Conservation (phyloP, 2,797 vertebrate genomes). For the Chiloscyllium punctatum region DNA sequence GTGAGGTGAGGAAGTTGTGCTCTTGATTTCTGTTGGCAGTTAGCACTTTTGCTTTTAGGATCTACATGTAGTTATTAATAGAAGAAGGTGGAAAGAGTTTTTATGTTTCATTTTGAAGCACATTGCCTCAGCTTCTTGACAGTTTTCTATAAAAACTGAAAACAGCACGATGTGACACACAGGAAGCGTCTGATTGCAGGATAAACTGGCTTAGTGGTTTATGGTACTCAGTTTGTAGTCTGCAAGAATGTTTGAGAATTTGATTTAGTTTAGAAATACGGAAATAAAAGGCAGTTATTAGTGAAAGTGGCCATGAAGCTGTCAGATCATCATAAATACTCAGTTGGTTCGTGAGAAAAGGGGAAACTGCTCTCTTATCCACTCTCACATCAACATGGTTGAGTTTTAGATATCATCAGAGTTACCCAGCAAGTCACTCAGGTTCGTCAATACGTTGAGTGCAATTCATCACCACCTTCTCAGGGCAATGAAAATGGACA, state of each 20-base stretch:
- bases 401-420: not conserved
- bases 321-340: too few relatives aligned
- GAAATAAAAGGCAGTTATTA: too few relatives aligned
- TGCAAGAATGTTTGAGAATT: too few relatives aligned
- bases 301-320: too few relatives aligned
- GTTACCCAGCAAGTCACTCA: not conserved
- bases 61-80: not conserved
- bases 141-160: not conserved
- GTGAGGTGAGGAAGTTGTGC: not conserved
- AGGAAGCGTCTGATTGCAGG: not conserved
- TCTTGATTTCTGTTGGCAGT: not conserved
- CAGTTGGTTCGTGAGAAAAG: not conserved
- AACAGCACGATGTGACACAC: not conserved
- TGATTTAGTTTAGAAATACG: too few relatives aligned
- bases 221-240: too few relatives aligned
- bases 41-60: not conserved
- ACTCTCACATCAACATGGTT: not conserved
- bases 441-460: not conserved
- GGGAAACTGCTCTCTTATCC: not conserved
- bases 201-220: too few relatives aligned
- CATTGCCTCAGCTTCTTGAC: not conserved
- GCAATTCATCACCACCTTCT: not conserved
- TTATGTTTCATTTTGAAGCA: not conserved
- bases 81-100: not conserved
- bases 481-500: not conserved